A percentile compares a stretch with the other conserved stretches of the same genome.
Evolutionary conservation across 2,888 invertebrate species (phyloP).

Genomic region (Drosophila siamana): DNA sequence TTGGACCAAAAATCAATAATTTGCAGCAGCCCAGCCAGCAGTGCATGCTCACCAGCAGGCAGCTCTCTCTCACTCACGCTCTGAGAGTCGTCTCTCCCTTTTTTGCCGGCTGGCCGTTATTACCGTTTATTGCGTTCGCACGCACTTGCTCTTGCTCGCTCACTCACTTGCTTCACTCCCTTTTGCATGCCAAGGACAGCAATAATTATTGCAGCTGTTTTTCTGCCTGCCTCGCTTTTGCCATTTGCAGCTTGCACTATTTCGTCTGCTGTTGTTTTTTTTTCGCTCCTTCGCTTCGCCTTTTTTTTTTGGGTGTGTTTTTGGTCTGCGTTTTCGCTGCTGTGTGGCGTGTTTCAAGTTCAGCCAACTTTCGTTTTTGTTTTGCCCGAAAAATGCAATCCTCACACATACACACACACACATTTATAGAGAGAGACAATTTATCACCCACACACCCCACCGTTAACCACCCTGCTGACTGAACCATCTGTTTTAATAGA

Average conservation of each 20-base stretch:
- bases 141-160: conserved; percentile 31
- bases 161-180: conserved; percentile 42
- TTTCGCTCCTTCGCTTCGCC: not conserved
- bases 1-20: conserved; percentile 69
- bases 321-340: conserved; percentile 20
- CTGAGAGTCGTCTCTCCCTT: conserved; percentile 10
- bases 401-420: conserved; percentile 8
- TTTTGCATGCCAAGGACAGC: conserved; percentile 53
- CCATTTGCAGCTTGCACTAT: conserved; percentile 59
- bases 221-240: conserved; percentile 25
- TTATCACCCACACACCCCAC: conserved; percentile 21
- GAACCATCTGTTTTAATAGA: conserved; percentile 60
- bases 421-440: not conserved
- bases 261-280: conserved; percentile 6
- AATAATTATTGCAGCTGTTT: conserved; percentile 57
- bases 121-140: conserved; percentile 45
- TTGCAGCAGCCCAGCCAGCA: conserved; percentile 61
- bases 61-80: conserved; percentile 11
- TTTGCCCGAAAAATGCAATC: conserved; percentile 64
- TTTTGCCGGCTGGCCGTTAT: conserved; percentile 31
- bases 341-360: conserved; percentile 61
- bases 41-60: conserved; percentile 10
- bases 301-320: conserved; percentile 50
- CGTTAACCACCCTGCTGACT: conserved; percentile 29
- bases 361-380: conserved; percentile 79